phyloP scores from a whole-genome alignment of 2,888 invertebrate genomes.

The Plebejus argus region DNA sequence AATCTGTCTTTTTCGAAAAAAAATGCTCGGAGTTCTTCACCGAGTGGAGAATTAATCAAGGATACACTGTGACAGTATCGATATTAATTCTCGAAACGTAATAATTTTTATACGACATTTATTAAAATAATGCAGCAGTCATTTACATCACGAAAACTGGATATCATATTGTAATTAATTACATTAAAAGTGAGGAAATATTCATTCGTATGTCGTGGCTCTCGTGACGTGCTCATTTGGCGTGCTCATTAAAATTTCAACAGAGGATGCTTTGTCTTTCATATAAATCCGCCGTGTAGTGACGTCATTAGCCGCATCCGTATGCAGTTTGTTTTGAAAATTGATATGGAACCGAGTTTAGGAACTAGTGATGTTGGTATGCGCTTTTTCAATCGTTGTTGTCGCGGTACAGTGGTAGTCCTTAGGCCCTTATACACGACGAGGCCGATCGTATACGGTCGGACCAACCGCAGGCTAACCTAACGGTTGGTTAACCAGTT shows the following conservation, averaged over 20 bases:
- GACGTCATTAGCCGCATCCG: constrained; percentile 57
- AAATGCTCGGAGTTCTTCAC: not conserved
- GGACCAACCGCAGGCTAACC: not conserved
- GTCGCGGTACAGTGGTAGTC: not conserved
- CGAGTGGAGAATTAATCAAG: not conserved
- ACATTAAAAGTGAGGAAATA: constrained; percentile 31
- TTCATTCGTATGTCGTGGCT: constrained; percentile 32
- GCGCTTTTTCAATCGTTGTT: too few species aligned
- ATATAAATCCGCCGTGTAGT: constrained; percentile 48
- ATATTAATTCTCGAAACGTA: not conserved
- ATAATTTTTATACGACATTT: constrained; percentile 7
- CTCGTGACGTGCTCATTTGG: constrained; percentile 40
- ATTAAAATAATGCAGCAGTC: constrained; percentile 24
- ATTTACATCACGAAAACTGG: constrained; percentile 24
- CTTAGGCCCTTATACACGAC: not conserved
- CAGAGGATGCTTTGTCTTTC: constrained; percentile 47
- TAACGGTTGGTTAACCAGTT: too few species aligned
- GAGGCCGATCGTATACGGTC: not conserved
- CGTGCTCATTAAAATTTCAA: constrained; percentile 57
- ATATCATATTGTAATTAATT: constrained; percentile 29
- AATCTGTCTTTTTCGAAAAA: not conserved
- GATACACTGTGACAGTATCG: not conserved
- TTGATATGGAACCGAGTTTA: constrained; percentile 24
- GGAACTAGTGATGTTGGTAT: not conserved
- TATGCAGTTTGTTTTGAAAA: constrained; percentile 39